Base-by-base conservation (phyloP, 2,888 invertebrate genomes). In the Heliconius hortense region DNA sequence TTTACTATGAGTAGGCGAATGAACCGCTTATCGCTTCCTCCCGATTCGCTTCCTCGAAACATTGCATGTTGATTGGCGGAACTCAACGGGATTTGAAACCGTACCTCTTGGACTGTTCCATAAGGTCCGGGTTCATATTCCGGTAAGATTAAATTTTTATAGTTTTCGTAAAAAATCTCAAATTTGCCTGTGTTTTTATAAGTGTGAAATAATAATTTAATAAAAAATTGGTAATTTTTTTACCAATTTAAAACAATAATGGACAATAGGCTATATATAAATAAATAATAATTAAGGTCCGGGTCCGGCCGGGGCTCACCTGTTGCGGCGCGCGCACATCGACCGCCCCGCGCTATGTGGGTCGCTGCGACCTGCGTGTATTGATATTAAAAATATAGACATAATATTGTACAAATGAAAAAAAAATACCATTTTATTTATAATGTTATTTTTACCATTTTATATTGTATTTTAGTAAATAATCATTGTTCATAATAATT, bases 321-420 rank as follows among this genome's bases (percentile, higher is more conserved):
- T 93, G 93, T 93, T 93, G 93, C 90, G 92, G 89, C 93, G 93
- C 92, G 92, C 93, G 92, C 92, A 91, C 83, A 92, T 92, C 92
- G 92, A 92, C 91, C 92, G 92, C 92, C 91, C 84, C 70, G 70
- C 39, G 53, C 78, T 81, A 84, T 84, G 83, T 86, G 86, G 85
- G 85, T 86, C 85, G 86, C 77, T 63, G 81, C 80, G 81, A 80
- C 83, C 83, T 80, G 60, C 35, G 60, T 35, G 63, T 74, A 69
- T 69, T 69, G 62, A 69, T 69, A 74, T 70, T 70, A 74, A 74
- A 69, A 69, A 69, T 74, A 70, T 74, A 28, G 21, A 60, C 56
- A 31, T 60, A 24, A 60, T 35, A 10, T 60, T 71, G 31, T 63
- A n/a, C 7, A n/a, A n/a, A 56, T 56, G n/a, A 56, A 48, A 35